Base-by-base conservation (phyloP, 2,888 invertebrate genomes). In the Heliconius hortense region DNA sequence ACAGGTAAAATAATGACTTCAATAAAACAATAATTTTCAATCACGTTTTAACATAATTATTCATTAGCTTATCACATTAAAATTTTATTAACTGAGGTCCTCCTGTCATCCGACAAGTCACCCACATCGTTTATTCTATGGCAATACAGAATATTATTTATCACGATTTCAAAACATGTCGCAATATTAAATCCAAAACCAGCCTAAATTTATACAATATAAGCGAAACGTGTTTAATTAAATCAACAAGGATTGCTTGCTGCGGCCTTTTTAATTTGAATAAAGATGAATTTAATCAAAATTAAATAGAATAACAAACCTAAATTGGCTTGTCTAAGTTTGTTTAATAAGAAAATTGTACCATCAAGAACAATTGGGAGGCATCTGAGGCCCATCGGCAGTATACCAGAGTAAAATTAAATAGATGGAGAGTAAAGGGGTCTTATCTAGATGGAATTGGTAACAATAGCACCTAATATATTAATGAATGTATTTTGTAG, bases 251-350 rank as follows among this genome's bases (percentile, higher is more conserved):
- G 75, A 79, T 80, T 74, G 77, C 77, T 67, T 56, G 72, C 74
- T 77, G 74, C 78, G 73, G 77, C 70, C 80, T 81, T 81, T 84
- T 83, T 83, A 82, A 82, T 80, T 77, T 79, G 73, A 80, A 82
- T 83, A 82, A 85, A 84, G 82, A 84, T 83, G 83, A 85, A 86
- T 84, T 84, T 83, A 84, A 87, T 87, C 83, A 84, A 86, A 86
- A 82, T 84, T 84, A 82, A 84, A 86, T 82, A 83, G 79, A 85
- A 85, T 84, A 85, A 83, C 80, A 84, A 56, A 81, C 78, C 79
- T 76, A 76, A 80, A 81, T 81, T 80, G 82, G 79, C 80, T 78
- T 79, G 80, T 82, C 82, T 83, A 82, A 85, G 84, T 82, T 81
- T 80, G 79, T 80, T 81, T 84, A 83, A 82, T 84, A 84, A 83